Percentiles rank a stretch among this genome's conserved stretches.
Evolutionary conservation across 1,140 invertebrate species (phyloP).

Genomic region (Hormaphis cornu): DNA sequence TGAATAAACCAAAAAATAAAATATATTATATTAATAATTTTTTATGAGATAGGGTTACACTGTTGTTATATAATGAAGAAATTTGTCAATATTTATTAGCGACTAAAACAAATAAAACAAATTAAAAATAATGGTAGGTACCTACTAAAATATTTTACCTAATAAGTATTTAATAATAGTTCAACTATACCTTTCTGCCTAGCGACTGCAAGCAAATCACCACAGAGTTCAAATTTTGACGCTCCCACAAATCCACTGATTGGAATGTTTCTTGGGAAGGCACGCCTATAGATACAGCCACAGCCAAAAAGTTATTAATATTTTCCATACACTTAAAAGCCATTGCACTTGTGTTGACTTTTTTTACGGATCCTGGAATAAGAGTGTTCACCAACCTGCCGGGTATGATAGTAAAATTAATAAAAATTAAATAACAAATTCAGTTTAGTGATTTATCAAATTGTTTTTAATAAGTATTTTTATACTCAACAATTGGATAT

Average conservation of each 20-base stretch:
- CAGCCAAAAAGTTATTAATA: conserved; percentile 86
- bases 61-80: no score
- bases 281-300: conserved; percentile 78
- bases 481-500: no score
- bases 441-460: no score
- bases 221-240: conserved; percentile 89
- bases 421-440: no score
- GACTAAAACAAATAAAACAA: not conserved
- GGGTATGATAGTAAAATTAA: conserved; percentile 37
- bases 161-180: not conserved
- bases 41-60: no score
- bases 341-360: conserved; percentile 75
- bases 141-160: not conserved
- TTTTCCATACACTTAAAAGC: conserved; percentile 99
- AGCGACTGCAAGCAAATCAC: conserved; percentile 89
- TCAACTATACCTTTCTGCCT: conserved; percentile 72
- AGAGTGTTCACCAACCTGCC: conserved; percentile 69
- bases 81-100: no score
- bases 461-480: no score
- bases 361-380: conserved; percentile 69
- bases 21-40: no score
- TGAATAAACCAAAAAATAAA: no score
- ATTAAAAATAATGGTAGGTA: not conserved
- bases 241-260: conserved; percentile 91
- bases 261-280: conserved; percentile 93